Base-by-base conservation (phyloP, 2,113 vertebrate species). In the Eudyptes chrysolophus region DNA sequence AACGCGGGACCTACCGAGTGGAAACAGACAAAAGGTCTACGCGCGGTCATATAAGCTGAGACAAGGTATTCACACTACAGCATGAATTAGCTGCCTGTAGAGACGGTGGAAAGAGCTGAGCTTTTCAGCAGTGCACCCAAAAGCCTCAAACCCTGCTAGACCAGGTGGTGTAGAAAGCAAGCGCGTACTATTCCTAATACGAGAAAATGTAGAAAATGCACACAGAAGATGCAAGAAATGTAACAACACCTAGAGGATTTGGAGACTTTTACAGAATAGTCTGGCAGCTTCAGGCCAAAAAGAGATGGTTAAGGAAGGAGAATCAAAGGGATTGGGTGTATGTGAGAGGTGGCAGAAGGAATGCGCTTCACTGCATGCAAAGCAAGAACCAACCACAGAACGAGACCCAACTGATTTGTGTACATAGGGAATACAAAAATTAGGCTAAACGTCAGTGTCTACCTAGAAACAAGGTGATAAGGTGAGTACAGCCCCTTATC, bases 181-280 rank as follows among this genome's bases (percentile, higher is more conserved):
- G 32, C 2, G 1, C 0, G 1, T 3, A 1, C 34, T 10, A 0
- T 10, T 38, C 34, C 61, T 12, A 10, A 27, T 0, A 30, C 0
- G 2, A 66, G 55, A 40, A 57, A 82, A 78, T 0, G 5, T 4
- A 65, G 26, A n/a, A 61, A 87, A 65, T 1, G 16, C 26, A 65
- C 36, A 15, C 2, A 29, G 54, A 30, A 76, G 29, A 52, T 34
- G 25, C 46, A 60, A 38, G 51, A 46, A 44, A 21, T 34, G 13
- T 10, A 27, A 52, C 6, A 91, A 11, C 17, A 38, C 11, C 10
- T 9, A 12, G 38, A 76, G 34, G 52, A 26, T 26, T 18, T 84
- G 40, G 21, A 88, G 82, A 29, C 38, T 88, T 92, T 17, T 25
- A 34, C 27, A 42, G 42, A 65, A n/a, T 2, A 48, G 15, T 30